phyloP scores from a whole-genome alignment of 2,888 invertebrate species.

The Thymelicus lineola region DNA sequence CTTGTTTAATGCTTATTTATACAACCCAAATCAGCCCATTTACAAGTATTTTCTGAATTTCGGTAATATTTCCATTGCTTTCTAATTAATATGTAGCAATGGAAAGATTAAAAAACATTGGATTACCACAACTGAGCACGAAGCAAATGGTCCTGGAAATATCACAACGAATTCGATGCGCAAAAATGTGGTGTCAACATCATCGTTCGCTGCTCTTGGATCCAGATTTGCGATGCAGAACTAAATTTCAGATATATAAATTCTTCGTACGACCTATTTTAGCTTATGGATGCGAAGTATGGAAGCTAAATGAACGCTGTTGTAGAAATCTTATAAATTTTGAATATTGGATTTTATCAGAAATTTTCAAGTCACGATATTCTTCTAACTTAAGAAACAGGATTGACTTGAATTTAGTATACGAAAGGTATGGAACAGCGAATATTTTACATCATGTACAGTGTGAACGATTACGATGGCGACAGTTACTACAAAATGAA shows the following conservation, averaged over 20 bases:
- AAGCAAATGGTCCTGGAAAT: constrained; percentile 53
- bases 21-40: neutral
- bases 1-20: no score
- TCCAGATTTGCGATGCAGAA: constrained; percentile 49
- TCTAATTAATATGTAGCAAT: neutral
- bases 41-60: constrained; percentile 1
- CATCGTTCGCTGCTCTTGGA: constrained; percentile 52
- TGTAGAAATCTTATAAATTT: constrained; percentile 54
- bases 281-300: constrained; percentile 67
- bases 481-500: constrained; percentile 52
- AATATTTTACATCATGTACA: constrained; percentile 54
- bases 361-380: constrained; percentile 63
- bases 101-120: constrained; percentile 40
- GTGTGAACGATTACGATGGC: constrained; percentile 58
- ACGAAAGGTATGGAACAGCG: constrained; percentile 48
- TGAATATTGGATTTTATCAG: constrained; percentile 54
- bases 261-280: constrained; percentile 63
- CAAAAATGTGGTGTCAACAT: constrained; percentile 58
- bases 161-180: constrained; percentile 57
- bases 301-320: constrained; percentile 51
- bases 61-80: neutral
- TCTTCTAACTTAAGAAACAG: constrained; percentile 52
- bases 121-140: constrained; percentile 50
- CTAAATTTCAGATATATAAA: constrained; percentile 60
- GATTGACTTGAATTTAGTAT: constrained; percentile 50